Base-by-base conservation (phyloP, 2,113 vertebrate species). In the Dermatemys mawii region DNA sequence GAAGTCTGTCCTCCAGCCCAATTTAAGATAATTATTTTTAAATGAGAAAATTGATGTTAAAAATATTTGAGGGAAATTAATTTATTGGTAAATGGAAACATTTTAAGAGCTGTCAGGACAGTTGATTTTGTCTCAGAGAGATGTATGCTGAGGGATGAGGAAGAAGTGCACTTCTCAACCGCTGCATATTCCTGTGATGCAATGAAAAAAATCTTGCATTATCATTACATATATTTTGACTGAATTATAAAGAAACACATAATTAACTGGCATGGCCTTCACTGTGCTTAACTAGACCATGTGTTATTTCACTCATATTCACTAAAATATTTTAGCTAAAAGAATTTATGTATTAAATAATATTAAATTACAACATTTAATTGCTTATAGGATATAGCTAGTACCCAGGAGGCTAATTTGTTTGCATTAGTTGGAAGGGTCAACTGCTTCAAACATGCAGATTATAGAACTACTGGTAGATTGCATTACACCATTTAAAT, bases 401-500 rank as follows among this genome's bases (percentile, higher is more conserved):
- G 95, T 93, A 94, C 97, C 96, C 97, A 92, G 95, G 96, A 98
- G 98, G 97, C 98, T 99, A 98, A 99, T 99, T 99, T 99, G 98
- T 97, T 98, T 98, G 98, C 97, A 98, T 98, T 99, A 99, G 98
- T 98, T 98, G 98, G 97, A 97, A 46, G 96, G 98, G 98, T 99
- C 98, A 99, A 98, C 97, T 98, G 96, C 97, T 98, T 98, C 97
- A 98, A 98, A 99, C 98, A 98, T 98, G 98, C 98, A 98, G 98
- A 98, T 99, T 99, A 98, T 98, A 98, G 98, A 98, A 98, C 98
- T 98, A 98, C 98, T 98, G 96, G 97, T 97, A 98, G 98, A 99
- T 99, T 99, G 97, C 97, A 96, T 99, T 99, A 98, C 98, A 98
- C 97, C 97, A 99, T 99, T 99, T 99, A 99, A 99, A 99, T 99